These are phyloP conservation scores for Benthosema pterotum DNA, from an alignment of 2,797 vertebrate genomes.

Conservation along the genomic window DNA sequence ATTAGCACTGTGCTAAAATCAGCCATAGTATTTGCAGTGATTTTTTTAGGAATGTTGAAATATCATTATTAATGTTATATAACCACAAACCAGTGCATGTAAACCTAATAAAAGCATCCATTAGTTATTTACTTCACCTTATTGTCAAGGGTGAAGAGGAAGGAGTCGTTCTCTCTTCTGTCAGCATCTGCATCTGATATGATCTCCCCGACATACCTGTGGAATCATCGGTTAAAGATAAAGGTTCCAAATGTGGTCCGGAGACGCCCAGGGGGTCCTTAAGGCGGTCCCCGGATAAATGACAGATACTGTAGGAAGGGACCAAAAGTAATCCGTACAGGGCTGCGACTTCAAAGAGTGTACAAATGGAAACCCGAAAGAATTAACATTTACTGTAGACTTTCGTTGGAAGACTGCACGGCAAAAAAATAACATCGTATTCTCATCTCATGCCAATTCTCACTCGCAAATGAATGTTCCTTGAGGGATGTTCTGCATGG, in stretches of 20 bases:
- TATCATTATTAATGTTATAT: neutral
- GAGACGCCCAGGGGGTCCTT: neutral
- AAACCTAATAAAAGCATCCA: neutral
- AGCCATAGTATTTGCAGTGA: too few species aligned
- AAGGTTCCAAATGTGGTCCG: slow-evolving; percentile 8
- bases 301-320: too few species aligned
- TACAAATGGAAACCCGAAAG: too few species aligned
- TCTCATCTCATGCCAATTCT: slow-evolving; percentile 55
- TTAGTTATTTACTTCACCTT: slow-evolving; percentile 80
- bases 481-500: slow-evolving; percentile 90
- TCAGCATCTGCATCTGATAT: slow-evolving; percentile 92
- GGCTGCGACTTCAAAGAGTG: too few species aligned
- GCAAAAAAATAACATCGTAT: slow-evolving; percentile 5
- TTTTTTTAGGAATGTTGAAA: too few species aligned
- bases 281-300: too few species aligned
- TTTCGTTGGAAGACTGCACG: slow-evolving; percentile 3
- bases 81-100: neutral
- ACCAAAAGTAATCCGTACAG: too few species aligned
- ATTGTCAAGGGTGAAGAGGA: slow-evolving; percentile 95
- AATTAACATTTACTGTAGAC: too few species aligned
- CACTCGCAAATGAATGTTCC: slow-evolving; percentile 98
- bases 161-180: slow-evolving; percentile 92
- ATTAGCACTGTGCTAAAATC: too few species aligned
- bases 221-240: neutral
- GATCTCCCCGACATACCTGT: slow-evolving; percentile 94